These are phyloP conservation scores for Oxystoma pomonae DNA, from an alignment of 2,888 invertebrate species.

Conservation along the genomic window DNA sequence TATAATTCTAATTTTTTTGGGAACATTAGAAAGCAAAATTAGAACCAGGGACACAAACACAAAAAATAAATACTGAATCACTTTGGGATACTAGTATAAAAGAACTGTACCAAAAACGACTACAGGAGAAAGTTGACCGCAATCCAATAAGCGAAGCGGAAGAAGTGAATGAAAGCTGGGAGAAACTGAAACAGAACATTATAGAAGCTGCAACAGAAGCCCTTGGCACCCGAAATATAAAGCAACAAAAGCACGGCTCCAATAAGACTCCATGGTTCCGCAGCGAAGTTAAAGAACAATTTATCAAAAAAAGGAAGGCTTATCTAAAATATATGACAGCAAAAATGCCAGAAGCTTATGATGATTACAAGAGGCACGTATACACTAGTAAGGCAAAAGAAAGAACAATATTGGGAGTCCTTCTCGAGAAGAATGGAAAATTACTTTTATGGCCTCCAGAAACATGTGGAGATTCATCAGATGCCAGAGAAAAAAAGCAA, in stretches of 20 bases:
- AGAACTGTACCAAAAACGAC: conserved; percentile 5
- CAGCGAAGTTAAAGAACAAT: not conserved
- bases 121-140: not conserved
- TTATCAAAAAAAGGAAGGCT: not conserved
- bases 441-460: conserved; percentile 12
- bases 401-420: conserved; percentile 1
- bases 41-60: not conserved
- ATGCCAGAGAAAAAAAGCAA: conserved; percentile 8
- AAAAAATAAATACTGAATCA: conserved; percentile 2
- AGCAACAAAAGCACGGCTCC: not conserved
- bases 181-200: conserved; percentile 3
- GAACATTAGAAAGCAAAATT: not conserved
- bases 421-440: conserved; percentile 9
- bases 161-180: conserved; percentile 4
- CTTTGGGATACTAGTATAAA: not conserved
- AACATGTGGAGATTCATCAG: conserved; percentile 10
- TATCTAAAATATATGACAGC: not conserved
- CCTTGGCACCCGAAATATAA: conserved; percentile 2
- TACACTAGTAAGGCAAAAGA: conserved; percentile 3
- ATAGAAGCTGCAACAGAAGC: not conserved
- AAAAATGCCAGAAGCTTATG: conserved; percentile 1
- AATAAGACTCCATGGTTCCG: conserved; percentile 5
- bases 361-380: conserved; percentile 6
- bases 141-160: not conserved
- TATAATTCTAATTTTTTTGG: too few relatives aligned